Conservation (phyloP, 2,113 vertebrate genomes). For the Canis aureus region DNA sequence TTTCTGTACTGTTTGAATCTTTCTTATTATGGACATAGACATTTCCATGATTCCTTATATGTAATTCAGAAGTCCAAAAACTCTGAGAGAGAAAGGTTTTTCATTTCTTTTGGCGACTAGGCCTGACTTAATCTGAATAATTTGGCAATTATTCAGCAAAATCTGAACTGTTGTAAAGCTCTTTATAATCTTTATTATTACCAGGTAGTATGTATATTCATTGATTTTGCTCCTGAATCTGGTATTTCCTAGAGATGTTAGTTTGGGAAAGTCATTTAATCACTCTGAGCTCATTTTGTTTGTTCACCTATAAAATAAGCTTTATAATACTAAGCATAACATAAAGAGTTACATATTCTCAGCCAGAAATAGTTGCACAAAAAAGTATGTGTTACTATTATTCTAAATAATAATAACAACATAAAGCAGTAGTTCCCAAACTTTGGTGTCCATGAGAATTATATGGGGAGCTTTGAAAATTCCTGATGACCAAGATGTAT, state of each 20-base stretch:
- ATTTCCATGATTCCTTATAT: neutral
- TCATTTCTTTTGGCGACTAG: constrained; percentile 22
- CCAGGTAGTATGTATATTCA: neutral
- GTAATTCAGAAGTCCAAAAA: constrained; percentile 22
- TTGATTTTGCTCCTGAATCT: constrained; percentile 20
- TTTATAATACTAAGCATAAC: neutral
- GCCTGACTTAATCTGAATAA: constrained; percentile 30
- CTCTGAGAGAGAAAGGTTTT: neutral
- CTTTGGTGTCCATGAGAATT: neutral
- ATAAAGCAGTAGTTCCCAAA: neutral
- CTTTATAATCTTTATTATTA: constrained; percentile 18
- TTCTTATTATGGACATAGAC: neutral
- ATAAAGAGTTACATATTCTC: neutral
- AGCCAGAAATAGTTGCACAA: neutral
- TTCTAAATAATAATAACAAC: neutral
- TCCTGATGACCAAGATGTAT: neutral
- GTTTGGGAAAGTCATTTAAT: constrained; percentile 22
- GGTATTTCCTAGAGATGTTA: neutral
- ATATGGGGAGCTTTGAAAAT: neutral
- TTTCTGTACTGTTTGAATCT: neutral
- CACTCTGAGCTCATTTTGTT: neutral
- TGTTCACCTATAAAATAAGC: neutral
- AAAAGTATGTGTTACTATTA: neutral
- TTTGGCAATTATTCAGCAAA: constrained; percentile 40
- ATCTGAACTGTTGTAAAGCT: neutral